Base-by-base conservation (phyloP, 2,888 invertebrate genomes). In the Lithophane semibrunnea region DNA sequence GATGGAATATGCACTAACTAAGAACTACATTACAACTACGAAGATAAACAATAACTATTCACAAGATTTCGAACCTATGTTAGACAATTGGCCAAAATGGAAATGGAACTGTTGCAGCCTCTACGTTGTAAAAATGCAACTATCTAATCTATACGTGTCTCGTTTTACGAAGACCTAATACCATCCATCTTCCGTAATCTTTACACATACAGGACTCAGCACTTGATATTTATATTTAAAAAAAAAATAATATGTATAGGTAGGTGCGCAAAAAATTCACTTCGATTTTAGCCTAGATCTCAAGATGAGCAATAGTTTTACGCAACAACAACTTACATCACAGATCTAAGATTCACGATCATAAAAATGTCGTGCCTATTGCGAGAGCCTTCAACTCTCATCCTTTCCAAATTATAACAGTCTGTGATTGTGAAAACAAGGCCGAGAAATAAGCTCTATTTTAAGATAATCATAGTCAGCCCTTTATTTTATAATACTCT, bases 281-380 rank as follows among this genome's bases (percentile, higher is more conserved):
- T 82, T 73, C 78, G 49, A 58, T 77, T 80, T 78, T 81, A 86
- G 77, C 88, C 87, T 86, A 88, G 80, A 85, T 88, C 42, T 77
- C 13, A 77, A 16, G 80, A 88, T 85, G 85, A 86, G 88, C 82
- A 79, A 85, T 80, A 68, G n/a, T 64, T 76, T 70, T 79, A 78
- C 77, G 79, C 83, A 88, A 88, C 49, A 54, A 47, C 29, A 9
- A n/a, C 21, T 85, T 86, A 82, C 85, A 75, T 81, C 63, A 86
- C 56, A 83, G 67, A 76, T 71, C n/a, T 60, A 21, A 74, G 73
- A 83, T 82, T 74, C 72, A 74, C 72, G 77, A 80, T 74, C 75
- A 74, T 84, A 88, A 88, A 88, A 88, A 83, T 86, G 82, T 83
- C 87, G 66, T 81, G 82, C 63, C 71, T 74, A 77, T 84, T 86